Base-by-base conservation (phyloP, 1,140 invertebrate genomes). In the Eriosoma lanigerum region DNA sequence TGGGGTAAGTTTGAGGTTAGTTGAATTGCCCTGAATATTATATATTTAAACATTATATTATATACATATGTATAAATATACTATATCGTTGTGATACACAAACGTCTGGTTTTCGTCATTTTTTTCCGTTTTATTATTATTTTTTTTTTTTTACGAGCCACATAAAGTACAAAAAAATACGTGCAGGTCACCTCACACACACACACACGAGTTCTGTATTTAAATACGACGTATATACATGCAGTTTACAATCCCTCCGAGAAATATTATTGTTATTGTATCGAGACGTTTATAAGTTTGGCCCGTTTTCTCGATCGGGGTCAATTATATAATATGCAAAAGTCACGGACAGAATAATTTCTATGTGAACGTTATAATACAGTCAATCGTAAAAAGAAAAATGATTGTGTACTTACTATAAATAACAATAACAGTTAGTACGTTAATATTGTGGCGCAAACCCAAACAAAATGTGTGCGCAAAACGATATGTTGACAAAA, bases 91-190 rank as follows among this genome's bases (percentile, higher is more conserved):
- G n/a, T n/a, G n/a, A n/a, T n/a, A n/a, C n/a, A n/a, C 46, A 72
- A 52, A 32, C 50, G 44, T 78, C 75, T 60, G 75, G 38, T 29
- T 60, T 10, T 48, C 29, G 75, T 78, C 75, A 46, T 60, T 62
- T 78, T 76, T 17, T 76, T 78, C 26, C 6, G 12, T 58, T 38
- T 52, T 26, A 70, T 38, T 38, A n/a, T n/a, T n/a, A n/a, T 38
- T 29, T 29, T 62, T 62, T 72, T 26, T 48, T 44, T 78, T 78
- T 78, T 78, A 78, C 75, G 75, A 78, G 75, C 75, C 15, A 60
- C 75, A 46, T 78, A 78, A 78, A 38, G 3, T 38, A n/a, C 8
- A 38, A 38, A 38, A 38, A 4, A 8, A 38, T 4, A 38, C 32
- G 32, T n/a, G n/a, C n/a, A n/a, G n/a, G n/a, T 38, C 62, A 38